Evolutionary conservation across 2,797 vertebrate genomes (phyloP).

Genomic region (Anolis apletophallus): DNA sequence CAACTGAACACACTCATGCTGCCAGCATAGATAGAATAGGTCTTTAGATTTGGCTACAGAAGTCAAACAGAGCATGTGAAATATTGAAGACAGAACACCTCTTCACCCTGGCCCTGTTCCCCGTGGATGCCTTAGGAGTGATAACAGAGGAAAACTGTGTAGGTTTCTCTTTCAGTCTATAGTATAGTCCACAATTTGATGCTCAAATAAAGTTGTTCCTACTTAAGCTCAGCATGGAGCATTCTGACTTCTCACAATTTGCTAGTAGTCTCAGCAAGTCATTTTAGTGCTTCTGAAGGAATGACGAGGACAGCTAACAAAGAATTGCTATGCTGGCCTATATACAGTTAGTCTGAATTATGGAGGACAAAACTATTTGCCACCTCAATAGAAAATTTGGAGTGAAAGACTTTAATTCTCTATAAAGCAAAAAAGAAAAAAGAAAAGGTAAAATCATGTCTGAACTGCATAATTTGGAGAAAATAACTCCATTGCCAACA

Average conservation of each 20-base stretch:
- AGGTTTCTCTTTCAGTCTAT: not conserved
- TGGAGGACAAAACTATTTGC: not conserved
- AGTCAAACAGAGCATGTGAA: not conserved
- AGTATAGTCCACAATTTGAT: not conserved
- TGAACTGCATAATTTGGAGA: conserved; percentile 57
- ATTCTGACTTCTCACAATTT: conserved; percentile 10
- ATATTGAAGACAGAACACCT: not conserved
- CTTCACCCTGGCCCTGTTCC: not conserved
- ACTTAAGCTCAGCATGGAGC: conserved; percentile 29
- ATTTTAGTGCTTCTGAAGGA: conserved; percentile 21
- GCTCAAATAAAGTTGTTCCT: conserved; percentile 35
- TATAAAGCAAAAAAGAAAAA: conserved; percentile 33
- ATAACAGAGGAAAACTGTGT: not conserved
- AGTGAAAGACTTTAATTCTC: conserved; percentile 29
- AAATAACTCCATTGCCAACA: conserved; percentile 64
- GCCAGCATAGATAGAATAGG: not conserved
- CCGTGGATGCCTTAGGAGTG: not conserved
- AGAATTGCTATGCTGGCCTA: not conserved
- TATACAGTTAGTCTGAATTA: too few species aligned
- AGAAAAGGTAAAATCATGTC: conserved; percentile 36
- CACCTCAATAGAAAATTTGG: not conserved
- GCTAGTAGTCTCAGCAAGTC: conserved; percentile 15
- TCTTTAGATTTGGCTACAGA: not conserved
- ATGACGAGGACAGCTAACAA: not conserved
- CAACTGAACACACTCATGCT: not conserved